Evolutionary conservation across 2,888 invertebrate species (phyloP).

Genomic region (Melieria crassipennis): DNA sequence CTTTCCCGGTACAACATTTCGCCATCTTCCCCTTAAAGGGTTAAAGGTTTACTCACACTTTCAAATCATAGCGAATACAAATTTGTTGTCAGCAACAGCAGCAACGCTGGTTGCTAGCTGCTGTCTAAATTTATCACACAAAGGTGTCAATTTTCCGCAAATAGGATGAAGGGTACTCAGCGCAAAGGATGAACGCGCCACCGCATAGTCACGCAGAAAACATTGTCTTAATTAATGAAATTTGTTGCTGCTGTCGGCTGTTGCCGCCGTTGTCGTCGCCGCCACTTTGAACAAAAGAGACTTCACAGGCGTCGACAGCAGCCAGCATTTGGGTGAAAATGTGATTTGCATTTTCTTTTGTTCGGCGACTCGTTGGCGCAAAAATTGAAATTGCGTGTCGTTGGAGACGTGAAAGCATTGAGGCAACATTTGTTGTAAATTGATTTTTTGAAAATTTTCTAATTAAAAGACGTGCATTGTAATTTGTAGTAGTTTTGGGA

Average conservation of each 20-base stretch:
- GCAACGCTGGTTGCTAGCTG: background rate
- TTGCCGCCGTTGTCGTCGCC: background rate
- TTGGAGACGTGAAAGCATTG: background rate
- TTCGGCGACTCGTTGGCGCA: slow-evolving; percentile 2
- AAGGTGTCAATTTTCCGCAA: slow-evolving; percentile 10
- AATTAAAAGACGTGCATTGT: slow-evolving; percentile 17
- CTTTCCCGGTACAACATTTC: too few relatives aligned
- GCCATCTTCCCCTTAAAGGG: too few relatives aligned
- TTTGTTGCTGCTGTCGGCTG: slow-evolving; percentile 13
- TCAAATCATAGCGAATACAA: too few relatives aligned
- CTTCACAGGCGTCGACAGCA: background rate
- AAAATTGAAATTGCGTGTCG: background rate
- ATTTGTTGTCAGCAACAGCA: background rate
- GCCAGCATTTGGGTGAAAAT: slow-evolving; percentile 1
- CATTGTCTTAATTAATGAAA: slow-evolving; percentile 24
- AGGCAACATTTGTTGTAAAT: background rate
- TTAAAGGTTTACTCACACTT: too few relatives aligned
- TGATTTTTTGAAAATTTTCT: slow-evolving; percentile 19
- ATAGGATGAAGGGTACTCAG: background rate
- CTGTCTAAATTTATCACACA: background rate
- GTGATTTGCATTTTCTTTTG: slow-evolving; percentile 24
- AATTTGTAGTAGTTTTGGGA: slow-evolving; percentile 13
- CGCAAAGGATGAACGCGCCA: too few relatives aligned
- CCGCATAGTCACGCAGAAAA: too few relatives aligned
- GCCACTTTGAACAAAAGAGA: background rate